Evolutionary conservation across 2,888 invertebrate species (phyloP).

Genomic region (Bombyx huttoni): DNA sequence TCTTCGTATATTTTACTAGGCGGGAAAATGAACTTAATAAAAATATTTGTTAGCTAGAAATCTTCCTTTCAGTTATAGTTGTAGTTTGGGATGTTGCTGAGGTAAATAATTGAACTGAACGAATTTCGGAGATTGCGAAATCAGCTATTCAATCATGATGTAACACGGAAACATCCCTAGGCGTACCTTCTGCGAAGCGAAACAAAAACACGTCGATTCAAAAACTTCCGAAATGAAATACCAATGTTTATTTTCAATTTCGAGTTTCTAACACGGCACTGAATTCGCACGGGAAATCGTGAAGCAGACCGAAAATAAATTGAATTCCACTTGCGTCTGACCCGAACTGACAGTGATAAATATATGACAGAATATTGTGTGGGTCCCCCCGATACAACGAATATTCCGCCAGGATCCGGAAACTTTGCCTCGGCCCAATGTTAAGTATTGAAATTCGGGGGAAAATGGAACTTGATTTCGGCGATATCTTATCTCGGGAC

Average conservation of each 20-base stretch:
- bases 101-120: neutral
- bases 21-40: too few relatives aligned
- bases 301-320: constrained; percentile 42
- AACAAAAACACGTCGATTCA: constrained; percentile 14
- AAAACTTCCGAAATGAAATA: constrained; percentile 12
- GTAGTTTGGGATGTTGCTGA: neutral
- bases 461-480: constrained; percentile 12
- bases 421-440: constrained; percentile 6
- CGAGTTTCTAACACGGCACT: constrained; percentile 27
- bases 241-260: constrained; percentile 16
- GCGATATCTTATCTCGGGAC: constrained; percentile 17
- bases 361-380: constrained; percentile 27
- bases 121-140: neutral
- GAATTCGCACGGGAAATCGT: constrained; percentile 50
- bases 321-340: constrained; percentile 34
- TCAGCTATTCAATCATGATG: neutral
- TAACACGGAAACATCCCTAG: neutral
- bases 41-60: too few relatives aligned
- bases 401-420: constrained; percentile 17
- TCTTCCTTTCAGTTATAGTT: too few relatives aligned
- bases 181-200: neutral
- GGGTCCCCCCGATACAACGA: constrained; percentile 10
- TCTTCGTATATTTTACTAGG: too few relatives aligned
- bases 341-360: constrained; percentile 34
- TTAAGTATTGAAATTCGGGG: constrained; percentile 10